Conservation (phyloP, 2,888 invertebrate species). For the Anorthoa munda region DNA sequence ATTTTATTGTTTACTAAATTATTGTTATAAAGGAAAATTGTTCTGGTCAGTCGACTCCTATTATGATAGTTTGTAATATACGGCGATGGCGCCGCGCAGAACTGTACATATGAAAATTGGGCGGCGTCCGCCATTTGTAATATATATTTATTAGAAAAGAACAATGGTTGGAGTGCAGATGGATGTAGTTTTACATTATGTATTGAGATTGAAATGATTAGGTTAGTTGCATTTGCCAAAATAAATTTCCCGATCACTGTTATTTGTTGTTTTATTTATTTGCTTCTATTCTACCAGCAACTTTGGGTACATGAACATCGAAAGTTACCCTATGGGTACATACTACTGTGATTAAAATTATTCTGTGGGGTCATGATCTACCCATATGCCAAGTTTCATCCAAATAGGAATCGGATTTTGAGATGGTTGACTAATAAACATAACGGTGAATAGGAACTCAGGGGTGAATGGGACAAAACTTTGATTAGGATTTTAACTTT, state of each 20-base stretch:
- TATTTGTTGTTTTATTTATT: constrained; percentile 68
- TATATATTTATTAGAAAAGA: constrained; percentile 84
- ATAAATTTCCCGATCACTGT: constrained; percentile 90
- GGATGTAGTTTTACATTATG: constrained; percentile 85
- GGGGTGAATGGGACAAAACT: too few species aligned
- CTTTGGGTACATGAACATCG: too few species aligned
- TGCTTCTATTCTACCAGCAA: too few species aligned
- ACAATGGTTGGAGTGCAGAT: constrained; percentile 73
- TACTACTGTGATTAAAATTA: too few species aligned
- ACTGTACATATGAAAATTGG: constrained; percentile 74
- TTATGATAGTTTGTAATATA: constrained; percentile 77
- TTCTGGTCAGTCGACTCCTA: constrained; percentile 87
- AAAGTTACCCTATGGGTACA: too few species aligned
- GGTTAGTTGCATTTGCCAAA: constrained; percentile 90
- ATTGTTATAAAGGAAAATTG: constrained; percentile 79
- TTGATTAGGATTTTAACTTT: too few species aligned
- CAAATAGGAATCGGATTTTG: too few species aligned
- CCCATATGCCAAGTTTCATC: too few species aligned
- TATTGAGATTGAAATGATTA: constrained; percentile 87
- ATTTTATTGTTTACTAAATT: constrained; percentile 79
- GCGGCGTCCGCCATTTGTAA: constrained; percentile 59
- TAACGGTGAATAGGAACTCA: too few species aligned
- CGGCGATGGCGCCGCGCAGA: constrained; percentile 74
- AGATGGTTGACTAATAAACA: too few species aligned
- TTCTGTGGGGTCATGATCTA: too few species aligned